Evolutionary conservation across 2,888 invertebrate species (phyloP).

Genomic region (Rambutsinella grinnellia): DNA sequence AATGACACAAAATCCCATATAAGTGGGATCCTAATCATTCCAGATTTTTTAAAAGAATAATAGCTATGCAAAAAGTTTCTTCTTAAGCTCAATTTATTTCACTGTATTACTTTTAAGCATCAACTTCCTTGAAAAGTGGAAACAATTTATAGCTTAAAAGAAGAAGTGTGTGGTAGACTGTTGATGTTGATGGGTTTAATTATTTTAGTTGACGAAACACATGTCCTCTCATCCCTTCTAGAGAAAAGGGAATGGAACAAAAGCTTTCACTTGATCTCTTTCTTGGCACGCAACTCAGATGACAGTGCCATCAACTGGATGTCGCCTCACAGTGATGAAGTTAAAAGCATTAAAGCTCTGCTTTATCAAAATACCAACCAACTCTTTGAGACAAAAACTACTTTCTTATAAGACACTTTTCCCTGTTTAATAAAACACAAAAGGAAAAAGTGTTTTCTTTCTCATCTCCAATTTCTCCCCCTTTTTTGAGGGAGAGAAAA

Average conservation of each 20-base stretch:
- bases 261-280: slow-evolving; percentile 48
- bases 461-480: slow-evolving; percentile 5
- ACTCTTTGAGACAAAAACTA: background rate
- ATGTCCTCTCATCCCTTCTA: background rate
- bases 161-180: too few species aligned
- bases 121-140: too few species aligned
- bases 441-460: slow-evolving; percentile 3
- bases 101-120: too few species aligned
- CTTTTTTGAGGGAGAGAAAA: too few species aligned
- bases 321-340: slow-evolving; percentile 1
- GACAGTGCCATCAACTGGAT: background rate
- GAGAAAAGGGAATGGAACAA: background rate
- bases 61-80: too few species aligned
- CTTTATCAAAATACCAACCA: slow-evolving; percentile 43
- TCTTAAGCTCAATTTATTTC: too few species aligned
- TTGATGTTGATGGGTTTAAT: too few species aligned
- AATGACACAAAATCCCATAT: too few species aligned
- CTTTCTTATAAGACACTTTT: background rate
- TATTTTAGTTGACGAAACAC: too few species aligned
- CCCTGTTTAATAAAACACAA: slow-evolving; percentile 27
- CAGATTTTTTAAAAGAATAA: too few species aligned
- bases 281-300: slow-evolving; percentile 36
- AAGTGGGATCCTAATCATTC: too few species aligned
- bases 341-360: slow-evolving; percentile 29
- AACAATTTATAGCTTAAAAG: too few species aligned